A percentile compares a stretch with the other conserved stretches of the same genome.
These are phyloP conservation scores for Casuarius casuarius DNA, from an alignment of 2,113 vertebrate genomes.

Conservation along the genomic window DNA sequence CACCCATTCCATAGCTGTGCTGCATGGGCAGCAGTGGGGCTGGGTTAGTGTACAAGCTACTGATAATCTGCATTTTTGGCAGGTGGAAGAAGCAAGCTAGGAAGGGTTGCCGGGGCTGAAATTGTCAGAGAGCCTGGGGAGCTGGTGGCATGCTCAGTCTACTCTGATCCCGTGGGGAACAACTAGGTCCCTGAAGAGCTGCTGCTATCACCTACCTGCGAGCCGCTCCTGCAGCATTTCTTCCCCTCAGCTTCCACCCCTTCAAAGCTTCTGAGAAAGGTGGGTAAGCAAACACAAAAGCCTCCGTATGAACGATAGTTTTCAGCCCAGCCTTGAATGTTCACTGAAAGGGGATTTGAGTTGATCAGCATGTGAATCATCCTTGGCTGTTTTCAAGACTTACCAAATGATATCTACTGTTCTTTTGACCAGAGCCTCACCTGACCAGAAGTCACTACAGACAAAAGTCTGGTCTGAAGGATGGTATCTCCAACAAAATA, in stretches of 20 bases:
- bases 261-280: background rate
- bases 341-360: background rate
- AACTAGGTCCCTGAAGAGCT: background rate
- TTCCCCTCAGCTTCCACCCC: background rate
- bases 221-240: background rate
- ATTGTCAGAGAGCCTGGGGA: background rate
- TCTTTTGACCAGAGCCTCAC: background rate
- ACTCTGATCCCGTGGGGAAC: accelerated
- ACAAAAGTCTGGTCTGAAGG: background rate
- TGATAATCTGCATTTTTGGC: too few species aligned
- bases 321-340: background rate
- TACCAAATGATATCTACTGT: background rate
- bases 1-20: background rate
- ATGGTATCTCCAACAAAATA: background rate
- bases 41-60: background rate
- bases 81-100: background rate
- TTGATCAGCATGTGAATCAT: background rate
- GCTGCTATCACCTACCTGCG: accelerated
- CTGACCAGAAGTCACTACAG: background rate
- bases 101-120: background rate
- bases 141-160: background rate
- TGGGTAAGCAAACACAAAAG: background rate
- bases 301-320: background rate
- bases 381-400: background rate
- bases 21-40: background rate